These are phyloP conservation scores for Scaptomyza polygonia DNA, from an alignment of 2,888 invertebrate genomes.

Conservation along the genomic window DNA sequence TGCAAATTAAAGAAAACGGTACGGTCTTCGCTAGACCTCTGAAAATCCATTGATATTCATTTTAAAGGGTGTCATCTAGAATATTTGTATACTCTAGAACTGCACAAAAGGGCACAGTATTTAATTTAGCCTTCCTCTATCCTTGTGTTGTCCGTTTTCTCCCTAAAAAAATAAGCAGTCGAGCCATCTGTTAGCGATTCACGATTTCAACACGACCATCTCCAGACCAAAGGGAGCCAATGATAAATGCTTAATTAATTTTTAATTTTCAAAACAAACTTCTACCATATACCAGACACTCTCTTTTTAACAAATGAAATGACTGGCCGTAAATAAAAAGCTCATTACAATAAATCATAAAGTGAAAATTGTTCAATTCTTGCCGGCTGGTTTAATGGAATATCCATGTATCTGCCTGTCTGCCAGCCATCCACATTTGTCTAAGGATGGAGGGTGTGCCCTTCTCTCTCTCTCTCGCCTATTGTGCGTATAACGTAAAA, in stretches of 20 bases:
- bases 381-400: conserved; percentile 65
- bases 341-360: conserved; percentile 79
- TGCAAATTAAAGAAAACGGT: conserved; percentile 33
- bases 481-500: conserved; percentile 1
- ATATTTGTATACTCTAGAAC: not conserved
- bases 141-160: not conserved
- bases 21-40: conserved; percentile 1
- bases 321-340: conserved; percentile 70
- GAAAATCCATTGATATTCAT: not conserved
- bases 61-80: not conserved
- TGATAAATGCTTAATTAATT: conserved; percentile 80
- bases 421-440: conserved; percentile 59
- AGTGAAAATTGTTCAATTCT: conserved; percentile 76
- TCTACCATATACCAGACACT: conserved; percentile 26
- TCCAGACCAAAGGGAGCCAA: conserved; percentile 18
- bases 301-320: conserved; percentile 33
- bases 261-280: conserved; percentile 69
- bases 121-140: no score
- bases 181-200: conserved; percentile 45
- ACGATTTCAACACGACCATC: conserved; percentile 15
- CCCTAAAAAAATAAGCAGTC: not conserved
- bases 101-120: no score
- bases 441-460: conserved; percentile 61
- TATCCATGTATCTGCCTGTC: conserved; percentile 56
- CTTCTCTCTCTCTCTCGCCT: conserved; percentile 12